phyloP scores from a whole-genome alignment of 2,797 vertebrate genomes.

The Mormyrus hasselquistii region DNA sequence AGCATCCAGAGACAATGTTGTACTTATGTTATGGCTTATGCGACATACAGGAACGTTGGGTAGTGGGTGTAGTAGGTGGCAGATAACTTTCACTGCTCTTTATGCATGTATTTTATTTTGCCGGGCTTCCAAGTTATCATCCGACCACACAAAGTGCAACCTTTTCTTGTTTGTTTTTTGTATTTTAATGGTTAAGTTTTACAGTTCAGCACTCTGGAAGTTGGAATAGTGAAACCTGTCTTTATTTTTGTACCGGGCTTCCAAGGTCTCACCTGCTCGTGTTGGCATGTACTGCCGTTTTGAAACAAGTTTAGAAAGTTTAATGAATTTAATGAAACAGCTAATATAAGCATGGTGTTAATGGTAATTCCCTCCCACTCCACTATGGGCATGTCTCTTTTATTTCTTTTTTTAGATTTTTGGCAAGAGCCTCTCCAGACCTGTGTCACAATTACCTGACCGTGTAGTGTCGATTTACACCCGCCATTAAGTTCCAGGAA shows the following conservation, averaged over 20 bases:
- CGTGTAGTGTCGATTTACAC: slow-evolving; percentile 56
- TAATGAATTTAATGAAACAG: not conserved
- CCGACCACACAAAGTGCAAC: not conserved
- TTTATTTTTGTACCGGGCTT: not conserved
- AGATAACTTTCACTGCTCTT: not conserved
- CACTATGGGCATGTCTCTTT: not conserved
- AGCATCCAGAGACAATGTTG: slow-evolving; percentile 41
- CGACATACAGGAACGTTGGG: not conserved
- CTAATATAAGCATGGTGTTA: not conserved
- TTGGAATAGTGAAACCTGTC: not conserved
- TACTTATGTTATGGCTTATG: not conserved
- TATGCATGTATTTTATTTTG: not conserved
- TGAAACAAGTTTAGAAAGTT: not conserved
- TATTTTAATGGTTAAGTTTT: not conserved
- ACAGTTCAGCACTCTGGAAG: not conserved
- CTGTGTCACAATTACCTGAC: slow-evolving; percentile 55
- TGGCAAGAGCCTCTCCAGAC: slow-evolving; percentile 40
- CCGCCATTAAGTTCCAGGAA: slow-evolving; percentile 47
- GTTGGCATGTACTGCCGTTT: not conserved
- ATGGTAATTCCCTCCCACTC: not conserved
- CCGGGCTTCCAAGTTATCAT: not conserved
- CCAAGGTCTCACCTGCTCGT: not conserved
- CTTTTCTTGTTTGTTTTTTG: not conserved
- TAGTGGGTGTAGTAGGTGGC: not conserved
- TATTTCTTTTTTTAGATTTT: not conserved